These are phyloP conservation scores for Sylvicola fuscatus DNA, from an alignment of 2,888 invertebrate genomes.

Conservation along the genomic window DNA sequence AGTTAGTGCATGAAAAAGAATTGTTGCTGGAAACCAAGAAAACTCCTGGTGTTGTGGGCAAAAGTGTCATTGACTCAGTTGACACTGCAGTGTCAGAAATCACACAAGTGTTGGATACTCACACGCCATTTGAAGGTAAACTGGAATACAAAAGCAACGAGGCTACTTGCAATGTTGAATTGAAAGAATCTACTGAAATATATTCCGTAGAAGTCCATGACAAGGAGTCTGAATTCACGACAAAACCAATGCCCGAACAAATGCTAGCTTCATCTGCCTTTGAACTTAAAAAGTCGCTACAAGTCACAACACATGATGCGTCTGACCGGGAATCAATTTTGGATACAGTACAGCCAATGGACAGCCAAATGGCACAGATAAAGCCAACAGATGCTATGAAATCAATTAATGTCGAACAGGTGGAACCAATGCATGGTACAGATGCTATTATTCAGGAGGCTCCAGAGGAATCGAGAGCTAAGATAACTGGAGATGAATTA, in stretches of 20 bases:
- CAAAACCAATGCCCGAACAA: slow-evolving; percentile 27
- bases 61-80: slow-evolving; percentile 32
- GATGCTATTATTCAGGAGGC: slow-evolving; percentile 19
- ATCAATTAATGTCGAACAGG: slow-evolving; percentile 25
- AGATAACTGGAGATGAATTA: slow-evolving; percentile 16
- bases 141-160: slow-evolving; percentile 33
- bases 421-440: slow-evolving; percentile 24
- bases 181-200: slow-evolving; percentile 22
- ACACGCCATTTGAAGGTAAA: slow-evolving; percentile 29
- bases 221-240: slow-evolving; percentile 7
- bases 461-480: slow-evolving; percentile 13
- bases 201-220: slow-evolving; percentile 12
- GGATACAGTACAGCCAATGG: slow-evolving; percentile 13
- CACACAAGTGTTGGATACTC: slow-evolving; percentile 32
- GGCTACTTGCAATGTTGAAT: slow-evolving; percentile 25
- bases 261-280: background rate
- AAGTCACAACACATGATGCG: slow-evolving; percentile 25
- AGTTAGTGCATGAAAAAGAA: slow-evolving; percentile 47
- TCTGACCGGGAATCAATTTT: slow-evolving; percentile 27
- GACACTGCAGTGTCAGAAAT: slow-evolving; percentile 40
- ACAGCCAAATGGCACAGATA: slow-evolving; percentile 18
- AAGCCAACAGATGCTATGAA: slow-evolving; percentile 20
- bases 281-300: slow-evolving; percentile 25
- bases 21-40: slow-evolving; percentile 29
- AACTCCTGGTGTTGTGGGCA: slow-evolving; percentile 33